Base-by-base conservation (phyloP, 2,888 invertebrate species). In the Coenonympha glycerion region DNA sequence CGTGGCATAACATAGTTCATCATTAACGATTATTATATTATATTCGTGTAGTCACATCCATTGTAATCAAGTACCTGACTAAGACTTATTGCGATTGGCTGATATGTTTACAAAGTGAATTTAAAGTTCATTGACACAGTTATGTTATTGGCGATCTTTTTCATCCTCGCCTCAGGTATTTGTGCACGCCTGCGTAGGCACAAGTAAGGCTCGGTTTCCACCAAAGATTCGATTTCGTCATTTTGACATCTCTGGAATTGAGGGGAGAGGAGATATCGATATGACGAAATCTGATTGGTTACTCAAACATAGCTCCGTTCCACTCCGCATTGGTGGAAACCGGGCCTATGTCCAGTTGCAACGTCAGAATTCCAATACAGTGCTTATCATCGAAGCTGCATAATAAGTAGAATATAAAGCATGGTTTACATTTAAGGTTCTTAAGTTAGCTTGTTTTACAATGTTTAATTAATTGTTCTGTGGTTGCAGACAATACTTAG, bases 111-210 rank as follows among this genome's bases (percentile, higher is more conserved):
- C 15, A 15, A n/a, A 36, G 9, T 11, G 18, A 19, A 6, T 6
- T 19, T 28, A 33, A 33, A 44, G 44, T 44, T 44, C 44, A 44
- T 18, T 33, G 44, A 44, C 44, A 21, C 22, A 6, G 11, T 19
- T 31, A 28, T 41, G 16, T 30, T 18, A 39, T 11, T 18, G 11
- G 18, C 11, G 28, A 3, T 6, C 18, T 41, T 28, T 26, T 22
- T 9, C 3, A 15, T 41, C 19, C 16, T 28, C 19, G 13, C 41
- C 41, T 41, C 18, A 11, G 18, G 18, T n/a, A 30, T 41, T 41
- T 26, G 28, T 28, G 11, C 8, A 22, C 16, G 44, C 44, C 15
- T 15, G 31, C 31, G 30, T 30, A n/a, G n/a, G n/a, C n/a, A n/a
- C n/a, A n/a, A n/a, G n/a, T n/a, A 42, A 13, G n/a, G n/a, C n/a